Conservation (phyloP, 2,113 vertebrate species). For the Columba janthina region DNA sequence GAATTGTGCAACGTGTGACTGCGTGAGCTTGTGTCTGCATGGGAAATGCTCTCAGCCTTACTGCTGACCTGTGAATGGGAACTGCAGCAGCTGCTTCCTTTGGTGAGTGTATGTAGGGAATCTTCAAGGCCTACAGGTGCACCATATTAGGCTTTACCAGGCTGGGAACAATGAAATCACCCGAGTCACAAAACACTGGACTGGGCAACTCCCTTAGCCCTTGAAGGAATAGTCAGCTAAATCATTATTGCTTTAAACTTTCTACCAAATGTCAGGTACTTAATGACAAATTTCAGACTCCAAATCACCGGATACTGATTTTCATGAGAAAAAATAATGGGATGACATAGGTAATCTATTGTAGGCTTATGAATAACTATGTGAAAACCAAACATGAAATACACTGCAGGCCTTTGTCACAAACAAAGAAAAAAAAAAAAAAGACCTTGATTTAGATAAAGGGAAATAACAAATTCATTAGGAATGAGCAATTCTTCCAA, state of each 20-base stretch:
- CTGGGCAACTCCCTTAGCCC: background rate
- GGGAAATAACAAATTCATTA: background rate
- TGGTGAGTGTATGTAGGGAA: background rate
- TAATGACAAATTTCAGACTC: background rate
- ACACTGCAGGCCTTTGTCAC: background rate
- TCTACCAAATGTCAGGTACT: background rate
- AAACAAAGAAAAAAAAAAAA: background rate
- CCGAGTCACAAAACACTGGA: fast-evolving
- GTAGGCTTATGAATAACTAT: background rate
- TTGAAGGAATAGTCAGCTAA: background rate
- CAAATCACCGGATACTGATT: background rate
- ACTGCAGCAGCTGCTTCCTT: too few relatives aligned
- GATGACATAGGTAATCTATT: background rate
- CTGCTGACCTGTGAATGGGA: fast-evolving
- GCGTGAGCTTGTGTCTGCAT: background rate
- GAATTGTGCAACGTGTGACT: fast-evolving
- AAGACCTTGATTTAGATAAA: background rate
- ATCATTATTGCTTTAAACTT: background rate
- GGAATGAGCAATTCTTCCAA: background rate
- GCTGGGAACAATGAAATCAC: background rate
- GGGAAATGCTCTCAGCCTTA: fast-evolving
- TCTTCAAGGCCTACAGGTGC: background rate
- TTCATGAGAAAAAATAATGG: fast-evolving
- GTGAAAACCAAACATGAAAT: background rate
- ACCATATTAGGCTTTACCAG: fast-evolving